Evolutionary conservation across 2,113 vertebrate genomes (phyloP).

Genomic region (Cyprinus carpio): DNA sequence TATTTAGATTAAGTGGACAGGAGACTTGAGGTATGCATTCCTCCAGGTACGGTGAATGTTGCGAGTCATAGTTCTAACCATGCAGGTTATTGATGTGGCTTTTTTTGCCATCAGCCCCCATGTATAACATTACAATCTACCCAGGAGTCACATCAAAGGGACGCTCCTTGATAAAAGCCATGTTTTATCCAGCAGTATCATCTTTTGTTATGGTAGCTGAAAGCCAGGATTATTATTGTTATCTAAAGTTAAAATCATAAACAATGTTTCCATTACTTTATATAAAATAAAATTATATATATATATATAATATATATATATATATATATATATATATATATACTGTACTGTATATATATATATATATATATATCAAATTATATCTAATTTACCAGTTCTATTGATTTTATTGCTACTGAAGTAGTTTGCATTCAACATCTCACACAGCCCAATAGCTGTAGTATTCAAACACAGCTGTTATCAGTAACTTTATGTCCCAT

Average conservation of each 20-base stretch:
- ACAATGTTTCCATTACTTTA: background rate
- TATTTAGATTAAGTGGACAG: slow-evolving; percentile 46
- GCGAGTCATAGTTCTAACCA: slow-evolving; percentile 27
- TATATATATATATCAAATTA: no score
- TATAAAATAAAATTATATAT: no score
- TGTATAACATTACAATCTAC: slow-evolving; percentile 62
- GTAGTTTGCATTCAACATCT: background rate
- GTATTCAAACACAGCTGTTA: background rate
- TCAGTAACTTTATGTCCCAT: background rate
- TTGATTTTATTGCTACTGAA: no score
- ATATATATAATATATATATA: no score
- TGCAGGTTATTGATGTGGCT: slow-evolving; percentile 68
- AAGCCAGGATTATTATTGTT: background rate
- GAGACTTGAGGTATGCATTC: slow-evolving; percentile 36
- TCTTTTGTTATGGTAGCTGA: slow-evolving; percentile 29
- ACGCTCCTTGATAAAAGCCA: slow-evolving; percentile 43
- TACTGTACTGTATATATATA: no score
- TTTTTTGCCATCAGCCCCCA: slow-evolving; percentile 14
- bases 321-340: no score
- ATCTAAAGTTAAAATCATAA: background rate
- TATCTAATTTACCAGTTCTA: no score
- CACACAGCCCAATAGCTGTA: background rate
- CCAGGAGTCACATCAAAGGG: slow-evolving; percentile 58
- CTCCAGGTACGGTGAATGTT: slow-evolving; percentile 30
- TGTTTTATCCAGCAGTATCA: slow-evolving; percentile 57